Percentiles rank a stretch among this genome's conserved stretches.
phyloP scores from a whole-genome alignment of 2,797 vertebrate species.

The Labeo calbasu region DNA sequence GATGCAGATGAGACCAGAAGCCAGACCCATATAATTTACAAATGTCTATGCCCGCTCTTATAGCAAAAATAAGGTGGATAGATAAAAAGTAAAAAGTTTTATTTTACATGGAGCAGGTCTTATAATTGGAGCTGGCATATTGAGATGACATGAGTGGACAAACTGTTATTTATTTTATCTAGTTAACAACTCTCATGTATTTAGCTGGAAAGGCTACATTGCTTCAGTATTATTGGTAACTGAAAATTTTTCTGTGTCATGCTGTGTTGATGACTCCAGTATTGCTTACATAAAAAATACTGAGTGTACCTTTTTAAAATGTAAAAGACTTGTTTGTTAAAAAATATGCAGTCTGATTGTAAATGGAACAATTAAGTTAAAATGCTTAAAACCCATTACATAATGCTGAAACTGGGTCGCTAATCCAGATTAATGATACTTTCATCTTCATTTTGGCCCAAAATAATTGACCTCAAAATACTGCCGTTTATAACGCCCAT shows the following conservation, averaged over 20 bases:
- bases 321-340: not conserved
- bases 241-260: not conserved
- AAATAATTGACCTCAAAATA: constrained; percentile 9
- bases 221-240: too few species aligned
- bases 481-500: not conserved
- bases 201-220: not conserved
- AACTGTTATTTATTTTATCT: not conserved
- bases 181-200: not conserved
- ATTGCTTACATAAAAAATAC: not conserved
- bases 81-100: not conserved
- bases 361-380: not conserved
- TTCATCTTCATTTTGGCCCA: not conserved
- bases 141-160: not conserved
- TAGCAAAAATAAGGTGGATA: too few species aligned
- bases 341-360: not conserved
- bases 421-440: constrained; percentile 15
- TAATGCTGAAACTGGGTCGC: not conserved
- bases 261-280: not conserved
- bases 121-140: not conserved
- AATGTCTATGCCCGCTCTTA: too few species aligned
- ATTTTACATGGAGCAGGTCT: not conserved
- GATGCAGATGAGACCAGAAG: too few species aligned
- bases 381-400: not conserved
- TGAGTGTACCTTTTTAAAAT: not conserved
- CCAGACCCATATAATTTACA: too few species aligned